A percentile compares a stretch with the other conserved stretches of the same genome.
phyloP scores from a whole-genome alignment of 1,140 invertebrate genomes.

The Venturia canescens region DNA sequence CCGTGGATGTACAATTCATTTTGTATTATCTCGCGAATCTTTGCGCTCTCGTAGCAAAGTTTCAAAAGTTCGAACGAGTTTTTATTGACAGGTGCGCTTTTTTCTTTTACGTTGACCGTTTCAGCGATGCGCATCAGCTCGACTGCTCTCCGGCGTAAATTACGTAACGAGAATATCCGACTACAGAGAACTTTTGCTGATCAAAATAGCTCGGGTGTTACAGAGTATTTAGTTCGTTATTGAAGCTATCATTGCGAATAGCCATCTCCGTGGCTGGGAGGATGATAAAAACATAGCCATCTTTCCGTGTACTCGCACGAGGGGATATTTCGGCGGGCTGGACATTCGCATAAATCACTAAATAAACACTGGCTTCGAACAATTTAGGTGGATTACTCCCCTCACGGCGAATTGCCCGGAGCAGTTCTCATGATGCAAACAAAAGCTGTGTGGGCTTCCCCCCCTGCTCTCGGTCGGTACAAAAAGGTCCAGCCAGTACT shows the following conservation, averaged over 20 bases:
- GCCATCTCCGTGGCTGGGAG: neutral
- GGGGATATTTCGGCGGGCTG: conserved; percentile 48
- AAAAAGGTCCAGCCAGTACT: conserved; percentile 23
- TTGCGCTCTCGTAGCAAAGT: neutral
- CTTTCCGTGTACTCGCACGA: neutral
- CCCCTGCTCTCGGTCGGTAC: neutral
- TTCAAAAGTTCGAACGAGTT: neutral
- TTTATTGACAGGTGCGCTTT: neutral
- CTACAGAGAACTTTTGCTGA: neutral
- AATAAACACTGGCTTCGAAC: conserved; percentile 65
- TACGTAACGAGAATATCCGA: neutral
- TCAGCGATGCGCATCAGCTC: neutral
- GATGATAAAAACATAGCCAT: neutral
- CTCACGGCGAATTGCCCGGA: conserved; percentile 57
- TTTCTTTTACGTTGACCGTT: neutral
- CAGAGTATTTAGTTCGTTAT: neutral
- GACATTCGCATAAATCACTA: conserved; percentile 69
- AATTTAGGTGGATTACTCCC: conserved; percentile 60
- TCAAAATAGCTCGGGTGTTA: neutral
- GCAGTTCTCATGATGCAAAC: conserved; percentile 35
- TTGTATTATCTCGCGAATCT: conserved; percentile 6
- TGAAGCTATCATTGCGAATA: conserved; percentile 16
- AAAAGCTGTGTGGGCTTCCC: conserved; percentile 26
- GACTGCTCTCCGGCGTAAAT: neutral
- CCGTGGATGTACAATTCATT: conserved; percentile 17